phyloP scores from a whole-genome alignment of 2,797 vertebrate species.

The Enteromius argenteus region DNA sequence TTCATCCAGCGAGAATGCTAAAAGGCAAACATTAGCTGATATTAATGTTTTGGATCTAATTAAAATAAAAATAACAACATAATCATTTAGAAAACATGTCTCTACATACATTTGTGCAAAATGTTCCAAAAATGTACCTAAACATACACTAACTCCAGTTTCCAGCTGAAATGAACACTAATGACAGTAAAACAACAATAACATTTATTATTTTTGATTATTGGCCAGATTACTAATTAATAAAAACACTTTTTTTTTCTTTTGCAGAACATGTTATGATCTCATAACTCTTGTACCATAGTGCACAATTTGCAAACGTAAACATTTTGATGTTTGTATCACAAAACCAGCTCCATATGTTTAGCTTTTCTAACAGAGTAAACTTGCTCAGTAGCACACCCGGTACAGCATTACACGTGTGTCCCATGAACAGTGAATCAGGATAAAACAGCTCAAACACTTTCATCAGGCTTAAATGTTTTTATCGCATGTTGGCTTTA shows the following conservation, averaged over 20 bases:
- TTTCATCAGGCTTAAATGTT: neutral
- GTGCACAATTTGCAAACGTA: neutral
- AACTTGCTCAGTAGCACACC: neutral
- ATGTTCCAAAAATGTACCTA: neutral
- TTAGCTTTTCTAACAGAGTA: neutral
- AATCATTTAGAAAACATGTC: too few species aligned
- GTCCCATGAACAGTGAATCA: neutral
- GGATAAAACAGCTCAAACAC: neutral
- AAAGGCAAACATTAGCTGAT: neutral
- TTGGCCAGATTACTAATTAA: neutral
- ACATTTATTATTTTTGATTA: neutral
- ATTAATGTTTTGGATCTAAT: neutral
- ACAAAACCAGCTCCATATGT: neutral
- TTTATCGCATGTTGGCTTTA: neutral
- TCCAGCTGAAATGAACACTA: neutral
- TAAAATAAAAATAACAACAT: neutral
- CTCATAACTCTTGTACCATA: neutral
- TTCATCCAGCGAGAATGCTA: neutral
- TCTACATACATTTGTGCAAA: too few species aligned
- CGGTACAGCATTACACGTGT: neutral
- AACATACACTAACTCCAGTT: neutral
- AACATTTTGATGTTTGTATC: neutral
- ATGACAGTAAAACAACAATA: neutral
- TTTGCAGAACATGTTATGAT: too few species aligned
- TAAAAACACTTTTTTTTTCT: too few species aligned